Evolutionary conservation across 2,113 vertebrate species (phyloP), one percentile per base, ranked within the genome.

Genomic region (Tetrax tetrax): DNA sequence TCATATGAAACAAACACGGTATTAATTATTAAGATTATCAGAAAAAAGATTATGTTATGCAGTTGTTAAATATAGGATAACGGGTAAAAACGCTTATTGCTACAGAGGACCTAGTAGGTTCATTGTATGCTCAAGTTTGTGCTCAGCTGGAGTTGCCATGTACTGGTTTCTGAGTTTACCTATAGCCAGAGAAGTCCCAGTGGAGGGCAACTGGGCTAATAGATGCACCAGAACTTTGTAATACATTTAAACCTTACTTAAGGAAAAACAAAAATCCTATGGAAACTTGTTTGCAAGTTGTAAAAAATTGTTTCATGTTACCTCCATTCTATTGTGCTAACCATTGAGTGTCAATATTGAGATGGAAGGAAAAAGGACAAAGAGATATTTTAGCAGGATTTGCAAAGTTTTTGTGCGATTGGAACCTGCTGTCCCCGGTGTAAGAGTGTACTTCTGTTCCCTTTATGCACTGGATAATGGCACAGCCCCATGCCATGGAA

Each of bases 111-210:
- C 22, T 82, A 43, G 28, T 17, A 87, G 29, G 10, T 54, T 82
- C 20, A 13, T 66, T 17, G 16, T 63, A 0, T 9, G 27, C 21
- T 56, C 25, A 12, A 28, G 12, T 81, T 51, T 65, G 24, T 37
- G 31, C n/a, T 50, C 1, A 6, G 66, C 20, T 13, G 3, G 8
- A 45, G 24, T 50, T 85, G n/a, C 24, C 25, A 9, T 3, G 0
- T 33, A n/a, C 17, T 5, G 5, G 6, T 82, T 12, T 63, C 61
- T 54, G 78, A 84, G 9, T 18, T 70, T 48, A 7, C 2, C 1
- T 47, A 6, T 10, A 63, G 47, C 56, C 31, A 29, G 28, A 18
- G 20, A 65, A 69, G 56, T 57, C 10, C 7, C 9, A 0, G 0
- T 3, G 7, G 51, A 82, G 22, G 47, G 37, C n/a, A 35, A 17